Evolutionary conservation across 2,888 invertebrate species (phyloP), one percentile per base, ranked within the genome.

Genomic region (Agrotis exclamationis): DNA sequence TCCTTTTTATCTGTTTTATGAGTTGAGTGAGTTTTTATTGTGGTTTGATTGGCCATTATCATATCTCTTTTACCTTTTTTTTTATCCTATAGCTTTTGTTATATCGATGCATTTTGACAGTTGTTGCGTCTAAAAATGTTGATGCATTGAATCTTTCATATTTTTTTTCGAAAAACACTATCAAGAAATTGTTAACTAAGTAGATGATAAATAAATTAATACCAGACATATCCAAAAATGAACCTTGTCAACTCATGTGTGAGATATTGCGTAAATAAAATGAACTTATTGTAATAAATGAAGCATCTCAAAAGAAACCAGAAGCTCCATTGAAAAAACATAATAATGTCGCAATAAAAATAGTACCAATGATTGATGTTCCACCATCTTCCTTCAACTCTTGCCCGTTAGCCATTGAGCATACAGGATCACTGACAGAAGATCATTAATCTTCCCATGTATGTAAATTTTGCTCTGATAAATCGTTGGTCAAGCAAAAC

Each of bases 401-500:
- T 82, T 76, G 76, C 83, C 86, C 80, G 80, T 86, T 86, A 82
- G 82, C 84, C 84, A 74, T 82, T 85, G 84, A 87, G 79, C 84
- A 86, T 88, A 88, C 90, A 87, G 84, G 77, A 87, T 86, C 88
- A 88, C 89, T 87, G 89, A 88, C 91, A 89, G 83, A 79, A 54
- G 74, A 85, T 89, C 94, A 93, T 94, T 93, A 94, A 94, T 94
- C 94, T 93, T 76, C 74, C 84, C 87, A 89, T 93, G 89, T 89
- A 93, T 93, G 94, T 91, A 94, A 93, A 94, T 94, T 93, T 91
- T 85, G 89, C 85, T 81, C 91, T 92, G 93, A 93, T 93, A 93
- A 92, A 93, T 93, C 90, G 92, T 88, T 87, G 93, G 93, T 93
- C 93, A 91, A 91, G 88, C 84, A 83, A 79, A 83, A 71, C 85